Evolutionary conservation across 2,113 vertebrate genomes (phyloP), one percentile per base, ranked within the genome.

Genomic region (Sinocyclocheilus rhinocerous): DNA sequence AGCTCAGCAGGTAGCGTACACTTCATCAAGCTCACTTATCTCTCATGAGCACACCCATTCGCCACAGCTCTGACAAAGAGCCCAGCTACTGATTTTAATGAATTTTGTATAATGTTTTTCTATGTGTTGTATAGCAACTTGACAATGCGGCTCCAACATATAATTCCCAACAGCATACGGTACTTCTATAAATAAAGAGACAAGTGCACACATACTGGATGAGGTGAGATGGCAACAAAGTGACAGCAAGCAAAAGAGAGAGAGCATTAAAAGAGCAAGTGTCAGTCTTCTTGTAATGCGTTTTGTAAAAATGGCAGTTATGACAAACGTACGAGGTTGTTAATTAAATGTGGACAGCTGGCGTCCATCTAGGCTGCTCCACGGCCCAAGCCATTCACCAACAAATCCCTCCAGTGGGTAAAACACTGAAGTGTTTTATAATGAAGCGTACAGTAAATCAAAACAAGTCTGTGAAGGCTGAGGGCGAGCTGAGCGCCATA

Each of bases 271-370:
- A 8, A 63, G 18, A 39, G 59, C 84, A 76, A 84, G 75, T 73
- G 63, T 63, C 79, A 70, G 79, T 52, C 29, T 69, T 39, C 36
- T 88, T 48, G 42, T 73, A 81, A 85, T 55, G 29, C 18, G 78
- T 77, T 50, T 55, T 48, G 80, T 55, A 76, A 45, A 69, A 85
- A 84, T 86, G 81, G 52, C 57, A 84, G 83, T 61, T 76, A 63
- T 81, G 81, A 86, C 84, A 84, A 81, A 75, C 5, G 83, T 72
- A 83, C 75, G 26, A 76, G 80, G 78, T 69, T 87, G 83, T 87
- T 89, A 87, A 88, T 87, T 84, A 86, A 84, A 86, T 82, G 88
- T 85, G 81, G 83, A 87, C 59, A 50, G 83, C 63, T 84, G 85
- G 88, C 42, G 24, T 81, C 50, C 65, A 87, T 73, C 72, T 78